A percentile compares a stretch with the other conserved stretches of the same genome.
These are phyloP conservation scores for Clanis bilineata DNA, from an alignment of 2,888 invertebrate genomes.

Conservation along the genomic window DNA sequence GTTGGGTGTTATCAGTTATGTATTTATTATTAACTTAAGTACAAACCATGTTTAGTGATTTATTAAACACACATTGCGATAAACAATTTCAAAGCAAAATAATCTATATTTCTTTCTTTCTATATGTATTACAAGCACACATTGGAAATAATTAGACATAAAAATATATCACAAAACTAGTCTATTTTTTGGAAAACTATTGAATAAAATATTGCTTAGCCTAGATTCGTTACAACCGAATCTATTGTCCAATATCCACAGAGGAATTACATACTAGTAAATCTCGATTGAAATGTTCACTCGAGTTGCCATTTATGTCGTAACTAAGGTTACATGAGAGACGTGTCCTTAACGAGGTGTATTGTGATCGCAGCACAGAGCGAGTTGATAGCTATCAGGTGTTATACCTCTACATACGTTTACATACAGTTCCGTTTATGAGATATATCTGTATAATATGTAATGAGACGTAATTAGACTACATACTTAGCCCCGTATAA, in stretches of 20 bases:
- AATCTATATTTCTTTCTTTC: no score
- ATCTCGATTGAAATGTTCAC: background rate
- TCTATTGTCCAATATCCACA: background rate
- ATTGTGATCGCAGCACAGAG: background rate
- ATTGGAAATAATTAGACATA: no score
- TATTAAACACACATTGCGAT: no score
- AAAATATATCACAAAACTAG: no score
- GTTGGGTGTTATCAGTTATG: no score
- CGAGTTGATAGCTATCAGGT: background rate
- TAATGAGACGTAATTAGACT: background rate
- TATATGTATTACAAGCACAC: no score
- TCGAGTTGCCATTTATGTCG: background rate
- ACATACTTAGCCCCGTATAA: background rate
- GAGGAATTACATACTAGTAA: background rate
- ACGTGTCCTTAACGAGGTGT: conserved; percentile 5
- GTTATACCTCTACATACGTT: background rate
- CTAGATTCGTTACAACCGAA: background rate
- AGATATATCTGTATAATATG: background rate
- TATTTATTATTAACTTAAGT: no score
- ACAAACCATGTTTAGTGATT: no score
- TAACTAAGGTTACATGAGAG: background rate
- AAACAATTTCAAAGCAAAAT: no score
- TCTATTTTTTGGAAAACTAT: no score
- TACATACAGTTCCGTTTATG: background rate
- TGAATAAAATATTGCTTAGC: background rate